Conservation (phyloP, 2,888 invertebrate genomes). For the Sturmia bella region DNA sequence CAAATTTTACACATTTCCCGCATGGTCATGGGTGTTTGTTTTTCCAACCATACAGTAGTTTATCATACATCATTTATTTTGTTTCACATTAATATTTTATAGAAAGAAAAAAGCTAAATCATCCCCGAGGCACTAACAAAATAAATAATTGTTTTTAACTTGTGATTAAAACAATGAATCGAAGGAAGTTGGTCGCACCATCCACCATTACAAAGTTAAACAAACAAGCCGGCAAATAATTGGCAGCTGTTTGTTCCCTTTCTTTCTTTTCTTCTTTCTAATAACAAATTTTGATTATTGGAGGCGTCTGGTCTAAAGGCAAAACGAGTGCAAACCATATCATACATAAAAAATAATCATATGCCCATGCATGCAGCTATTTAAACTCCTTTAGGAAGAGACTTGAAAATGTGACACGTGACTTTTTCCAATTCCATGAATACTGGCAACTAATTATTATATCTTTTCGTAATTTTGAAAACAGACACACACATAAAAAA, state of each 20-base stretch:
- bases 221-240: slow-evolving; percentile 27
- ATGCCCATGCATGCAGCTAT: background rate
- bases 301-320: slow-evolving; percentile 2
- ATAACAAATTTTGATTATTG: slow-evolving; percentile 28
- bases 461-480: background rate
- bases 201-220: background rate
- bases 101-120: slow-evolving; percentile 1
- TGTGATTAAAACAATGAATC: slow-evolving; percentile 43
- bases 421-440: slow-evolving; percentile 39
- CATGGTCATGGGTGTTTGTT: too few relatives aligned
- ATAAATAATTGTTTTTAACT: slow-evolving; percentile 50
- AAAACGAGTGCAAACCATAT: slow-evolving; percentile 5
- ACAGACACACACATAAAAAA: background rate
- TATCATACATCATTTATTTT: slow-evolving; percentile 13
- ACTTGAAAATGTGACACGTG: slow-evolving; percentile 49
- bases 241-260: slow-evolving; percentile 53
- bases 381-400: slow-evolving; percentile 24
- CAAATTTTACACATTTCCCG: too few relatives aligned
- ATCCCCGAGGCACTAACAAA: slow-evolving; percentile 36
- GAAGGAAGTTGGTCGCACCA: slow-evolving; percentile 30
- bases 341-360: too few relatives aligned
- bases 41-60: too few relatives aligned
- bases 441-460: slow-evolving; percentile 10
- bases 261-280: slow-evolving; percentile 6
- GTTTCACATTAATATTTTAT: slow-evolving; percentile 1